These are phyloP conservation scores for Mesochorus sp. DNA, from an alignment of 2,888 invertebrate species.

Conservation along the genomic window DNA sequence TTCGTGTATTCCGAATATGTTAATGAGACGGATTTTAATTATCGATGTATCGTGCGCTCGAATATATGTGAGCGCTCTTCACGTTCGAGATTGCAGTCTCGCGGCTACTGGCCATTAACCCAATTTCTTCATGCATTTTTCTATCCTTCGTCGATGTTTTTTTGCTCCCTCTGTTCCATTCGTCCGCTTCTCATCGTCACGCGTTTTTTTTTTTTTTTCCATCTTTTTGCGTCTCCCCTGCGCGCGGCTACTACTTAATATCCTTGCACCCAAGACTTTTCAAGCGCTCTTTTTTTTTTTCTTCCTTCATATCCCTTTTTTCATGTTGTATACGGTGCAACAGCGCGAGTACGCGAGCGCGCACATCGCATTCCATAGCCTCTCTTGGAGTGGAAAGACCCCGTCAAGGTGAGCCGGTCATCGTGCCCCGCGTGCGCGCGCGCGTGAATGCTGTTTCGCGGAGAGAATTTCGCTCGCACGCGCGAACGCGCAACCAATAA, in stretches of 20 bases:
- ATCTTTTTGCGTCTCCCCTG: not conserved
- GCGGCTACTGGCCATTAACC: conserved; percentile 61
- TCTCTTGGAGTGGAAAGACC: conserved; percentile 78
- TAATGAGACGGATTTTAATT: conserved; percentile 1
- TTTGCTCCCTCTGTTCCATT: conserved; percentile 18
- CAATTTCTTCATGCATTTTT: conserved; percentile 50
- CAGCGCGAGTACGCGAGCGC: conserved; percentile 46
- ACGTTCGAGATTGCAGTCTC: conserved; percentile 16
- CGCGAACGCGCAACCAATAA: conserved; percentile 58
- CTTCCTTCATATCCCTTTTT: conserved; percentile 33
- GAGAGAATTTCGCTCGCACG: conserved; percentile 56
- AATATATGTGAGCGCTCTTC: too few species aligned
- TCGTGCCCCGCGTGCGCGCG: conserved; percentile 63
- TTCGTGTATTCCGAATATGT: conserved; percentile 3
- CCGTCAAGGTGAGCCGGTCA: conserved; percentile 80
- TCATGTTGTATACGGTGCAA: conserved; percentile 39
- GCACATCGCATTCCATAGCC: conserved; percentile 76
- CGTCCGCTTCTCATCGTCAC: not conserved
- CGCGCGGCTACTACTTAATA: conserved; percentile 28
- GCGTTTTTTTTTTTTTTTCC: conserved; percentile 10
- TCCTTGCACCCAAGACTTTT: conserved; percentile 37
- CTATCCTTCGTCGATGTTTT: conserved; percentile 2
- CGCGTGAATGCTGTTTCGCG: conserved; percentile 63
- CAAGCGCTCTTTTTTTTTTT: conserved; percentile 12
- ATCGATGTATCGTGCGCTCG: conserved; percentile 3